Evolutionary conservation across 1,140 invertebrate species (phyloP).

Genomic region (Pseudoatta argentina): DNA sequence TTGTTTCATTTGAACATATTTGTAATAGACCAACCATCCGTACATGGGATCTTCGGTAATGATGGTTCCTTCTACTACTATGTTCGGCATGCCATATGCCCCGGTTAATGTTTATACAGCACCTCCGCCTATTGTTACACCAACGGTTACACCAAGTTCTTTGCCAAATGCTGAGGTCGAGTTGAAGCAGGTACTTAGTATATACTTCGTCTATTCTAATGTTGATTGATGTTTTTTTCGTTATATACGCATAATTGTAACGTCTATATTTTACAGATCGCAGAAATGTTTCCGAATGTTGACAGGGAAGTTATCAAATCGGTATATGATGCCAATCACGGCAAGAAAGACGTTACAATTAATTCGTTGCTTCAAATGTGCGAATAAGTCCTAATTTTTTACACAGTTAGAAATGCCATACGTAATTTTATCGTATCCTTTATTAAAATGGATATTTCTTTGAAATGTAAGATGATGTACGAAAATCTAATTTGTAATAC

Average conservation of each 20-base stretch:
- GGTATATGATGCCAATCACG: constrained; percentile 95
- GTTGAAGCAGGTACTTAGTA: constrained; percentile 90
- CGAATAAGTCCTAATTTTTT: constrained; percentile 82
- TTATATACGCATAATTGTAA: neutral
- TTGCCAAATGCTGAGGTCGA: constrained; percentile 89
- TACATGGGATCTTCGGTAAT: constrained; percentile 86
- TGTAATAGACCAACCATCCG: constrained; percentile 75
- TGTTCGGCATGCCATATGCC: constrained; percentile 82
- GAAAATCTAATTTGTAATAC: constrained; percentile 60
- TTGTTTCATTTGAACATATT: neutral
- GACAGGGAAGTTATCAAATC: constrained; percentile 97
- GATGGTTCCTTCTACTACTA: constrained; percentile 88
- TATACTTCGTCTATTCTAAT: neutral
- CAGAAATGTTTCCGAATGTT: constrained; percentile 98
- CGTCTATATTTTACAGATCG: constrained; percentile 88
- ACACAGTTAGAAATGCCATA: constrained; percentile 54
- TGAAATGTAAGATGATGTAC: constrained; percentile 77
- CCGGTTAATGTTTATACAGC: constrained; percentile 85
- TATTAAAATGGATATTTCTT: constrained; percentile 72
- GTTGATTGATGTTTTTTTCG: neutral
- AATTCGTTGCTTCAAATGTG: constrained; percentile 96
- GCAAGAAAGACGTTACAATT: constrained; percentile 96
- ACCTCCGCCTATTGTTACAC: constrained; percentile 78
- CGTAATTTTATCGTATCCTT: constrained; percentile 76
- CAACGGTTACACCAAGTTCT: constrained; percentile 82